These are phyloP conservation scores for Oncopodura yosiiana DNA, from an alignment of 1,140 invertebrate species.

Conservation along the genomic window DNA sequence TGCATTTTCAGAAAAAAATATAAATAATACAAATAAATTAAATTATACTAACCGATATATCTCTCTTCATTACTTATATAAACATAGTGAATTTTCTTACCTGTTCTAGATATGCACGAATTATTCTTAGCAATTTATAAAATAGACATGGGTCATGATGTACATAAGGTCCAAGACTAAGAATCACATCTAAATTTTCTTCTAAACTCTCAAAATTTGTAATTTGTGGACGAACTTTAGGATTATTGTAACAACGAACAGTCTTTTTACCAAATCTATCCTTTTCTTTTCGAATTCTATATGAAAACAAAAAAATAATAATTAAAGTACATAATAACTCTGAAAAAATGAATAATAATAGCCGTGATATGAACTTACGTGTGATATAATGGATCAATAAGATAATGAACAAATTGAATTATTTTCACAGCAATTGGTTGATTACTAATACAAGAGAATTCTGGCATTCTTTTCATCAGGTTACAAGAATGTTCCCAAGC, in stretches of 20 bases:
- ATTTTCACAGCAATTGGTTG: conserved; percentile 67
- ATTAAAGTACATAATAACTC: conserved; percentile 50
- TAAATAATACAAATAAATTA: neutral
- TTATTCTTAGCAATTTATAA: conserved; percentile 68
- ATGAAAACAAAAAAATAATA: no score
- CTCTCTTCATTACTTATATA: neutral
- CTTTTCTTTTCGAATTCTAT: no score
- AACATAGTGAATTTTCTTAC: conserved; percentile 32
- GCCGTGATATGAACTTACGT: conserved; percentile 60
- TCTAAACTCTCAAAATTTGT: conserved; percentile 60
- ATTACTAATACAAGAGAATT: conserved; percentile 66
- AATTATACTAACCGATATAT: neutral
- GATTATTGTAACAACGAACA: no score
- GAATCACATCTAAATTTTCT: conserved; percentile 69
- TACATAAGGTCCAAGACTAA: conserved; percentile 75
- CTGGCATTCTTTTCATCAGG: conserved; percentile 70
- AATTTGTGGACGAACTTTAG: no score
- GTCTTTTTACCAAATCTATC: no score
- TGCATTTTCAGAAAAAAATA: conserved; percentile 7
- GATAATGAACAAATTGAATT: conserved; percentile 67
- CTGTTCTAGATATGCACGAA: conserved; percentile 45
- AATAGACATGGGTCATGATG: conserved; percentile 78
- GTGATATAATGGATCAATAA: conserved; percentile 81
- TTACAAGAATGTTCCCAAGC: conserved; percentile 76
- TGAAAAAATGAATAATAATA: conserved; percentile 47